Conservation (phyloP, 2,113 vertebrate species). For the Egretta garzetta region DNA sequence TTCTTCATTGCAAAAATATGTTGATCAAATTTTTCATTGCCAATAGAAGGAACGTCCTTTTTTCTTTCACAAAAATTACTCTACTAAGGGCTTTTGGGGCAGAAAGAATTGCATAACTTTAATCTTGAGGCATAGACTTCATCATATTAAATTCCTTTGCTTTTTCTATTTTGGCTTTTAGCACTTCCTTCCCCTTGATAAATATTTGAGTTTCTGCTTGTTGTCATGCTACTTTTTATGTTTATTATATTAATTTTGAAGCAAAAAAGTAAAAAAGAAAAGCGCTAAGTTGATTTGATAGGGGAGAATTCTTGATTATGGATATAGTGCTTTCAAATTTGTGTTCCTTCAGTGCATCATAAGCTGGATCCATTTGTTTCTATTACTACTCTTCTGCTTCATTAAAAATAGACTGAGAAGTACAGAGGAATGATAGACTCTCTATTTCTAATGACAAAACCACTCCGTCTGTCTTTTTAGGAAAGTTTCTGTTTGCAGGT, state of each 20-base stretch:
- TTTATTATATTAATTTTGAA: neutral
- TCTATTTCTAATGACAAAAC: neutral
- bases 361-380: neutral
- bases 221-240: neutral
- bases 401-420: neutral
- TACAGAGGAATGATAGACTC: neutral
- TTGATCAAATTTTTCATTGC: neutral
- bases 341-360: neutral
- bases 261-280: neutral
- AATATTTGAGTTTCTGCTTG: neutral
- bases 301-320: neutral
- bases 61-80: neutral
- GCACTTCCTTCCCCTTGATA: neutral
- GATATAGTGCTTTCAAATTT: neutral
- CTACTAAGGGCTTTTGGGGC: neutral
- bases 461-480: neutral
- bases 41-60: neutral
- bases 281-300: neutral
- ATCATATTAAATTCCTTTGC: neutral
- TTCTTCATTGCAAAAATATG: neutral
- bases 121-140: neutral
- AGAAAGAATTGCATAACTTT: neutral
- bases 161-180: neutral
- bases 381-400: neutral
- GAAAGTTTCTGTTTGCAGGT: neutral